phyloP scores from a whole-genome alignment of 2,888 invertebrate genomes.

The Ormia ochracea region DNA sequence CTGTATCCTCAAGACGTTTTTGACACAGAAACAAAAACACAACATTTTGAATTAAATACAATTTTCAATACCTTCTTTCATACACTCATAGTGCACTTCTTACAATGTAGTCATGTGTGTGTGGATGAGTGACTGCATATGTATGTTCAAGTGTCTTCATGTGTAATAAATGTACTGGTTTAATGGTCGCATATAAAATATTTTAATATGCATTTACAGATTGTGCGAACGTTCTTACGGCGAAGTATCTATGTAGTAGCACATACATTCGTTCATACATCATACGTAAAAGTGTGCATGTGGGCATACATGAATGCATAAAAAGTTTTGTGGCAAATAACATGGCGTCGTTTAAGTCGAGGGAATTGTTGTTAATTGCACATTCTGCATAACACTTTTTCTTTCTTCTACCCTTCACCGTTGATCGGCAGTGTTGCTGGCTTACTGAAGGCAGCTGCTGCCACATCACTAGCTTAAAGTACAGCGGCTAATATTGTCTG shows the following conservation, averaged over 20 bases:
- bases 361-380: conserved; percentile 72
- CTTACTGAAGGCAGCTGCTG: conserved; percentile 59
- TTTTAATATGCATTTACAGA: background rate
- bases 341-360: conserved; percentile 66
- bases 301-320: background rate
- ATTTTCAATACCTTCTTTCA: conserved; percentile 29
- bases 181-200: conserved; percentile 19
- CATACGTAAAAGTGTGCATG: too few relatives aligned
- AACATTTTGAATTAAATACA: conserved; percentile 35
- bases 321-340: conserved; percentile 36
- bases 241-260: too few relatives aligned
- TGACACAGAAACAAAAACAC: conserved; percentile 42
- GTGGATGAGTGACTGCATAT: background rate
- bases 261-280: too few relatives aligned
- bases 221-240: too few relatives aligned
- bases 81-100: too few relatives aligned
- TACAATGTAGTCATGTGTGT: background rate
- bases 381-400: conserved; percentile 71
- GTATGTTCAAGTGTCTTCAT: background rate
- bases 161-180: background rate
- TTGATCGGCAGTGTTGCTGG: conserved; percentile 1
- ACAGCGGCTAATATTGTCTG: background rate
- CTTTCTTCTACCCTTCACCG: background rate
- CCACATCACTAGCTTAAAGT: background rate
- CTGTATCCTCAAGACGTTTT: conserved; percentile 36